Evolutionary conservation across 2,888 invertebrate species (phyloP), one percentile per base, ranked within the genome.

Genomic region (Temnothorax unifasciatus): DNA sequence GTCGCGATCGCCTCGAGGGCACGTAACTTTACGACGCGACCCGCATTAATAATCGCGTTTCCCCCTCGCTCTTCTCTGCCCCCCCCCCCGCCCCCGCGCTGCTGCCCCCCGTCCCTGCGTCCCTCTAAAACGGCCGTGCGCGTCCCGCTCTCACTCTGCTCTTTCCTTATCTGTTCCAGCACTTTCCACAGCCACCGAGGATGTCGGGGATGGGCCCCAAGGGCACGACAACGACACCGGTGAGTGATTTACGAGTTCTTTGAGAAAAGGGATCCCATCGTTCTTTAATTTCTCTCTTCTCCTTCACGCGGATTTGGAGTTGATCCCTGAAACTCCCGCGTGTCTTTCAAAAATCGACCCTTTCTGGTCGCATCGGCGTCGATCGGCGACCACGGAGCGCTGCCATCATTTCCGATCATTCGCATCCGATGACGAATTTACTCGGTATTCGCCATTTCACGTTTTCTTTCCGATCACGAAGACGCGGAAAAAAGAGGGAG

Each of bases 181-280:
- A 82, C 89, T 93, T 87, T 93, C 94, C 86, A 93, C 94, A 87
- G 92, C 93, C 82, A 82, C 93, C 47, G 93, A 94, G 85, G 93
- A 93, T 89, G 92, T 93, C 86, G 91, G 90, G 63, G 93, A 93
- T 86, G 93, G 91, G 54, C 90, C 91, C 75, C 92, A 91, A 82
- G 88, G 90, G 47, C 91, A 92, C 75, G 93, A 94, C 81, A 94
- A 94, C 86, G 93, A 94, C 81, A 93, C 94, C 85, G 92, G 94
- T 94, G 86, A 94, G 94, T 92, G 84, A 57, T 54, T 59, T 76
- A 21, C 3, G 50, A 25, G 68, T 29, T 83, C 59, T 79, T 50
- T 38, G 2, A 63, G 29, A 34, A 38, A 63, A n/a, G 34, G n/a
- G 6, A 81, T 21, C 38, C 4, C 25, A 3, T n/a, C 21, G 15